Percentiles rank a stretch among this genome's conserved stretches.
Evolutionary conservation across 92 coral and sea anemone genomes (phyloP).

Genomic region (Montipora capitata): DNA sequence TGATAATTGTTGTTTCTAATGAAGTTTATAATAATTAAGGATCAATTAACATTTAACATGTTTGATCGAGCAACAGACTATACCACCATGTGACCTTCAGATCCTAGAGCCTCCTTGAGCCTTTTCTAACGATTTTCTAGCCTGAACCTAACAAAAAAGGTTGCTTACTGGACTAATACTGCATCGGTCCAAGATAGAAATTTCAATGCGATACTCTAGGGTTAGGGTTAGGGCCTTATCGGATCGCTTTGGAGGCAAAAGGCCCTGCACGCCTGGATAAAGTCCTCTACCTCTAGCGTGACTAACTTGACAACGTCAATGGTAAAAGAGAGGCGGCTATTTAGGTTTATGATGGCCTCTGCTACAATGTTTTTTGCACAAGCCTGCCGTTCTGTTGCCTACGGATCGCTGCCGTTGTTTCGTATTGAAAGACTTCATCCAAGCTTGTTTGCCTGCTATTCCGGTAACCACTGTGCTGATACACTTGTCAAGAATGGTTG

Average conservation of each 20-base stretch:
- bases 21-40: too few relatives aligned
- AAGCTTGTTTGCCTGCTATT: background rate
- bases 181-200: too few relatives aligned
- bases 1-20: too few relatives aligned
- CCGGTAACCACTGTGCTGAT: slow-evolving; percentile 19
- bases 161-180: too few relatives aligned
- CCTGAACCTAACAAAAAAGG: too few relatives aligned
- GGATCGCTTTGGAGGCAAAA: slow-evolving; percentile 10
- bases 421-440: background rate
- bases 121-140: too few relatives aligned
- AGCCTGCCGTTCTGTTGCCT: slow-evolving; percentile 58
- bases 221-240: too few relatives aligned
- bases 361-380: slow-evolving; percentile 31
- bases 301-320: slow-evolving; percentile 29
- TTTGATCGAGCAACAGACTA: too few relatives aligned
- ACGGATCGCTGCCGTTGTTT: slow-evolving; percentile 1
- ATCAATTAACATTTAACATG: too few relatives aligned
- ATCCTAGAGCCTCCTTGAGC: too few relatives aligned
- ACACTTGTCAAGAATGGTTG: slow-evolving; percentile 11
- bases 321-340: slow-evolving; percentile 42
- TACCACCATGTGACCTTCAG: too few relatives aligned
- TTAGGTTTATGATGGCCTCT: slow-evolving; percentile 44
- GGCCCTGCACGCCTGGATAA: slow-evolving; percentile 29
- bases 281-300: slow-evolving; percentile 35
- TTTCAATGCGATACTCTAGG: too few relatives aligned